These are phyloP conservation scores for Cheirogaleus major DNA, from an alignment of 2,797 vertebrate species.

Conservation along the genomic window DNA sequence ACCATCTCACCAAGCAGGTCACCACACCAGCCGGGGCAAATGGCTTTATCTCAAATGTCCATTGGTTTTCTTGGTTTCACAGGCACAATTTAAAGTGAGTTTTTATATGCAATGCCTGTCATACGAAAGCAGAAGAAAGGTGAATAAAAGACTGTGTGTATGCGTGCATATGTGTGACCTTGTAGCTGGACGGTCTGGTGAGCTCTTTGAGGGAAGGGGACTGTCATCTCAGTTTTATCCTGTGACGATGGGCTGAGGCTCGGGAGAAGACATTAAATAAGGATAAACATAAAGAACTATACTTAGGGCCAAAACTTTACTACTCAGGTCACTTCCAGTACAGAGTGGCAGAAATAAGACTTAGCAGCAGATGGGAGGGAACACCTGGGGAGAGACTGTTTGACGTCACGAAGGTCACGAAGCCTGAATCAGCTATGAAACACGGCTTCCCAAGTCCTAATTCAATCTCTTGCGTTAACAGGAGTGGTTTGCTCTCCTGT, in stretches of 20 bases:
- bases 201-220: background rate
- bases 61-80: background rate
- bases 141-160: background rate
- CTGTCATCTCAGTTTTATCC: background rate
- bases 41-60: background rate
- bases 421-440: background rate
- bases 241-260: background rate
- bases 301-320: background rate
- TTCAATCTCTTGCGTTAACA: rapidly evolving
- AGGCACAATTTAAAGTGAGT: background rate
- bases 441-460: background rate
- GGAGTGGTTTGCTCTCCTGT: rapidly evolving
- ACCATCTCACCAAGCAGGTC: background rate
- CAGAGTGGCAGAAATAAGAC: background rate
- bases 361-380: background rate
- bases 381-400: background rate
- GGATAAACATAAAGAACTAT: background rate
- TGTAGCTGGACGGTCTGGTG: background rate
- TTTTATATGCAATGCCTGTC: background rate
- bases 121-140: background rate
- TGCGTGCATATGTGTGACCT: rapidly evolving
- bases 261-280: background rate
- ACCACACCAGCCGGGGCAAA: rapidly evolving
- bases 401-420: rapidly evolving
- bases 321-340: background rate